Evolutionary conservation across 2,888 invertebrate genomes (phyloP), one percentile per base, ranked within the genome.

Genomic region (Cephalotes varians): DNA sequence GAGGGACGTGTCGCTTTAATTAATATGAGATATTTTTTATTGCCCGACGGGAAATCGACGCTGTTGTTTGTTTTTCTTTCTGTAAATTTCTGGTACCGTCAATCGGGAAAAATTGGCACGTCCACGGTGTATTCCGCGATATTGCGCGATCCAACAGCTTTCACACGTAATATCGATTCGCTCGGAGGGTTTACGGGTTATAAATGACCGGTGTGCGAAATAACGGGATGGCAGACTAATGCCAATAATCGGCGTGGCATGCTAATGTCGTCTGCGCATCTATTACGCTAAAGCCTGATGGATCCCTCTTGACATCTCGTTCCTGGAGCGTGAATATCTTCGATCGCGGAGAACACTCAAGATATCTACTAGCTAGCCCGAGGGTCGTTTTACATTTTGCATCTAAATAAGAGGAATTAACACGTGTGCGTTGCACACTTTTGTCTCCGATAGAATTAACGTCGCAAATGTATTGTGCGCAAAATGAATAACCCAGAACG

Each of bases 211-310:
- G 81, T 84, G 79, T 80, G 86, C 81, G 88, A 90, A 90, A 86
- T 88, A 88, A 88, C 86, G 90, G 88, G 83, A 84, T 80, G 86
- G 85, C 82, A 84, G 85, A 87, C 90, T 94, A 93, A 94, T 93
- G 90, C 92, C 93, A 94, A 94, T 94, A 94, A 93, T 94, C 93
- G 92, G 86, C 88, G 90, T 88, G 91, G 91, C 92, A 94, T 94
- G 94, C 94, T 94, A 94, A 94, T 94, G 93, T 93, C 92, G 91
- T 91, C 91, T 90, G 88, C 91, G 93, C 94, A 94, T 94, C 93
- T 92, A 94, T 94, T 94, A 94, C 92, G 91, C 89, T 94, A 93
- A 64, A 94, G 94, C 93, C 90, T 91, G 94, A 94, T 89, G 93
- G 93, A 94, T 94, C 92, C 92, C 91, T 91, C 92, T 92, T 91